These are phyloP conservation scores for Philereme vetulata DNA, from an alignment of 2,888 invertebrate species.

Conservation along the genomic window DNA sequence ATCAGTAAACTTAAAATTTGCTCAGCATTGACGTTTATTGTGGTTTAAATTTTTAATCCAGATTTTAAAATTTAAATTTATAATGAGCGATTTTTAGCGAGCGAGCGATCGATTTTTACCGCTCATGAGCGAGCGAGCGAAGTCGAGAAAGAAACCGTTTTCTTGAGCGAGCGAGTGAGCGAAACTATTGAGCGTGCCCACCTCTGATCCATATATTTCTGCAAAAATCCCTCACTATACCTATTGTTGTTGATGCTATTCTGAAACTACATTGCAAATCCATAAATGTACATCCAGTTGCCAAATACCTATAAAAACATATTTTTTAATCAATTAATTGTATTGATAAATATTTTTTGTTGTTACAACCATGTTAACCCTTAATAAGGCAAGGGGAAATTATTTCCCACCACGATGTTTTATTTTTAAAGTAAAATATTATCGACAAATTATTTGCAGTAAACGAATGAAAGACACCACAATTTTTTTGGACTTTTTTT, in stretches of 20 bases:
- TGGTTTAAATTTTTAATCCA: no score
- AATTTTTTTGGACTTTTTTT: not conserved
- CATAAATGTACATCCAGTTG: slow-evolving; percentile 9
- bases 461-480: not conserved
- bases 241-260: slow-evolving; percentile 4
- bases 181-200: no score
- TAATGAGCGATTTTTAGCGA: no score
- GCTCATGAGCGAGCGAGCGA: no score
- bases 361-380: slow-evolving; percentile 32
- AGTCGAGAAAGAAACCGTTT: no score
- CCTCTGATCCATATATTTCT: not conserved
- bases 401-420: no score
- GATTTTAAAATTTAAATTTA: no score
- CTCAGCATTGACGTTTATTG: no score
- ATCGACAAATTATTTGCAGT: slow-evolving; percentile 1
- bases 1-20: no score
- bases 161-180: no score
- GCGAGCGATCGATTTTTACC: no score
- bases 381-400: no score
- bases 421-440: not conserved
- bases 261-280: slow-evolving; percentile 13
- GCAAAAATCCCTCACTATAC: not conserved
- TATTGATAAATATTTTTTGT: slow-evolving; percentile 21
- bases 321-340: slow-evolving; percentile 19
- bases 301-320: slow-evolving; percentile 30